These are phyloP conservation scores for Garra rufa DNA, from an alignment of 2,113 vertebrate genomes.

Conservation along the genomic window DNA sequence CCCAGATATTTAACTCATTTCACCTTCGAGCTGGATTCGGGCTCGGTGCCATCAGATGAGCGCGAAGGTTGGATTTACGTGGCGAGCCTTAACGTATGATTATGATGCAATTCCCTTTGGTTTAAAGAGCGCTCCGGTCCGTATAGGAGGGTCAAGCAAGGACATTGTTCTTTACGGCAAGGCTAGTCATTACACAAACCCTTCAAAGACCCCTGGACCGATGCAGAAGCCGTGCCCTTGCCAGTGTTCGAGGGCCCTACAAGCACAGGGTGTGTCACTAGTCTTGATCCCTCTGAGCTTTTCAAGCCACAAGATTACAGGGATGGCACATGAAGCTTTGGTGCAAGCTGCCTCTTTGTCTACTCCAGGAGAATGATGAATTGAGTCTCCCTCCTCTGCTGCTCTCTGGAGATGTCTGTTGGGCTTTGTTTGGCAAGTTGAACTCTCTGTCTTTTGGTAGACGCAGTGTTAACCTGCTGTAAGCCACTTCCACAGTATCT, in stretches of 20 bases:
- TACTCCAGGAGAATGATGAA: constrained; percentile 40
- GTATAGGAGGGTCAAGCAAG: not conserved
- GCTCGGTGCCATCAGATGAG: constrained; percentile 5
- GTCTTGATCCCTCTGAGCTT: constrained; percentile 64
- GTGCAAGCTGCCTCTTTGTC: constrained; percentile 60
- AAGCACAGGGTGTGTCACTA: constrained; percentile 67
- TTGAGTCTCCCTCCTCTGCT: constrained; percentile 33
- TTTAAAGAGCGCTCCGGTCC: not conserved
- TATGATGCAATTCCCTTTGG: constrained; percentile 54
- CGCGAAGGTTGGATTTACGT: constrained; percentile 13
- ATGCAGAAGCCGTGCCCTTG: constrained; percentile 63
- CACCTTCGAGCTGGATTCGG: constrained; percentile 10
- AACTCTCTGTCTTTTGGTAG: not conserved
- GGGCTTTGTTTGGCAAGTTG: constrained; percentile 38
- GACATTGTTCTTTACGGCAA: constrained; percentile 60
- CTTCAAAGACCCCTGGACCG: constrained; percentile 65
- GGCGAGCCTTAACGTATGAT: constrained; percentile 48
- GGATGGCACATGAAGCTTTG: constrained; percentile 60
- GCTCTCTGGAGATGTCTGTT: constrained; percentile 28
- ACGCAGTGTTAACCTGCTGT: not conserved
- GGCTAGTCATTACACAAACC: constrained; percentile 63
- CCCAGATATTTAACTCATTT: not conserved
- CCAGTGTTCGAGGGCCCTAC: constrained; percentile 49
- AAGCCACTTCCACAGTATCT: not conserved
- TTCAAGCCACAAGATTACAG: constrained; percentile 68